phyloP scores from a whole-genome alignment of 53 echinoderm and acorn worm genomes.

The Glandiceps talaboti region DNA sequence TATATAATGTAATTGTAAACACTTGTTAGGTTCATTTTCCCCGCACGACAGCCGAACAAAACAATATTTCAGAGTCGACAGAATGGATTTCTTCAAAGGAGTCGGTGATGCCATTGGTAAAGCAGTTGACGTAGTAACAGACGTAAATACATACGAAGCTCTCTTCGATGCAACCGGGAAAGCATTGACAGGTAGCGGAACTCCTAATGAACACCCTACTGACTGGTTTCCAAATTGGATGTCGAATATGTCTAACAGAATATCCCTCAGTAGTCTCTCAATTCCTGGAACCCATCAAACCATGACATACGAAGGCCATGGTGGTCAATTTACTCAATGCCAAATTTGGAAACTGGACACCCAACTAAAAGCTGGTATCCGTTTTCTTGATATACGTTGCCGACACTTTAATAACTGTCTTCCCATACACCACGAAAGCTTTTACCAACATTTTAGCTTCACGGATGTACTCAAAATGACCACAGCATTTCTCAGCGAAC shows the following conservation, averaged over 20 bases:
- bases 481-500: conserved; percentile 6
- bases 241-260: not conserved
- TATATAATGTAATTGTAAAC: no score
- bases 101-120: no score
- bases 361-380: conserved; percentile 13
- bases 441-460: conserved; percentile 20
- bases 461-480: conserved; percentile 8
- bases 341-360: conserved; percentile 6
- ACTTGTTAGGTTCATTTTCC: no score
- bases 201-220: no score
- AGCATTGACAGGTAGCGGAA: no score
- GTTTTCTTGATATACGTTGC: conserved; percentile 26
- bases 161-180: no score
- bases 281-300: not conserved
- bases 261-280: not conserved
- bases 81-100: no score
- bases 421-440: conserved; percentile 13
- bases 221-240: not conserved
- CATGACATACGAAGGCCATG: conserved; percentile 8
- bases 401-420: conserved; percentile 18
- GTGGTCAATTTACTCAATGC: conserved; percentile 12
- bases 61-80: no score
- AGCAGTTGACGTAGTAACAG: no score
- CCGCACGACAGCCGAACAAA: no score
- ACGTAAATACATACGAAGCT: no score